phyloP scores from a whole-genome alignment of 2,797 vertebrate genomes.

The Kryptolebias ocellatus region DNA sequence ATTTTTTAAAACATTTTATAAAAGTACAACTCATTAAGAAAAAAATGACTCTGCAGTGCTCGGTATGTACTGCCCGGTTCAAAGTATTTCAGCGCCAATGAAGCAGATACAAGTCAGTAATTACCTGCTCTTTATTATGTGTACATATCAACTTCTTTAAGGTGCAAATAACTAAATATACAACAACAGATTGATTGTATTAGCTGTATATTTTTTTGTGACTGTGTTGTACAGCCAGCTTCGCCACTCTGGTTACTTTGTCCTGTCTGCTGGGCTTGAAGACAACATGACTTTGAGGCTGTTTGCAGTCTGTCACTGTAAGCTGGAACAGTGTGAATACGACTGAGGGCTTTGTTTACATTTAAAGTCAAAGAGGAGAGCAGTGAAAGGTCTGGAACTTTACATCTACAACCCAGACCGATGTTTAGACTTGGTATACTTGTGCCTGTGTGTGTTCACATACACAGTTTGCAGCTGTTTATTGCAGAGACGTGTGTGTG shows the following conservation, averaged over 20 bases:
- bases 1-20: too few relatives aligned
- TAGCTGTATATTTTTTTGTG: slow-evolving; percentile 3
- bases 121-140: background rate
- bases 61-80: too few relatives aligned
- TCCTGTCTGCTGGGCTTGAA: slow-evolving; percentile 44
- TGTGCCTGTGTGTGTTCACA: slow-evolving; percentile 6
- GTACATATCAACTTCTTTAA: background rate
- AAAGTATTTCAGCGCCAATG: background rate
- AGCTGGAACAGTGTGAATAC: slow-evolving; percentile 63
- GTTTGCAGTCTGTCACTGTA: slow-evolving; percentile 60
- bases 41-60: too few relatives aligned
- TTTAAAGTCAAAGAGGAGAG: slow-evolving; percentile 39
- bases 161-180: background rate
- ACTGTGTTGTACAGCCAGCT: slow-evolving; percentile 26
- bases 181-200: slow-evolving; percentile 11
- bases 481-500: slow-evolving; percentile 1
- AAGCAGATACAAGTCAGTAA: background rate
- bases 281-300: slow-evolving; percentile 48
- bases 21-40: too few relatives aligned
- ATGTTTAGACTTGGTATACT: slow-evolving; percentile 24
- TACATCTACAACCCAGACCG: slow-evolving; percentile 42
- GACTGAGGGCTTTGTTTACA: slow-evolving; percentile 61
- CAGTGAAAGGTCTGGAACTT: slow-evolving; percentile 30
- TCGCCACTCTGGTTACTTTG: slow-evolving; percentile 49
- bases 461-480: background rate